A percentile compares a stretch with the other conserved stretches of the same genome.
Conservation (phyloP, 1,140 invertebrate species). For the Choristoneura fumiferana region DNA sequence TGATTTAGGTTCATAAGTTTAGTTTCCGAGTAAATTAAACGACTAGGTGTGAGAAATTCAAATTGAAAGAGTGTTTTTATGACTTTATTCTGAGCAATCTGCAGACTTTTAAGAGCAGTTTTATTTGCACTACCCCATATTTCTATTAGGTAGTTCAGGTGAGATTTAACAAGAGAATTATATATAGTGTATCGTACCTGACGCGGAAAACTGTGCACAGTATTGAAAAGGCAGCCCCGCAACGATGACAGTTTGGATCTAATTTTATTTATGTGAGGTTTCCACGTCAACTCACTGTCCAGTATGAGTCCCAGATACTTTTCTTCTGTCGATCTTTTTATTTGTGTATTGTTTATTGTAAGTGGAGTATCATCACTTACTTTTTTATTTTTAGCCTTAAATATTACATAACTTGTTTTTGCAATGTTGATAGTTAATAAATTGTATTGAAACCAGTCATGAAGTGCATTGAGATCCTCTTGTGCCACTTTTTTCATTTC, state of each 20-base stretch:
- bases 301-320: neutral
- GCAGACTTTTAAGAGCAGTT: constrained; percentile 1
- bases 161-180: too few species aligned
- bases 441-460: neutral
- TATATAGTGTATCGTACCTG: constrained; percentile 1
- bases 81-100: constrained; percentile 12
- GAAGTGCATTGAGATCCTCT: neutral
- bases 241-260: neutral
- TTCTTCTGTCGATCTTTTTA: neutral
- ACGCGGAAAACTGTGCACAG: neutral
- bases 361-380: neutral
- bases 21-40: neutral
- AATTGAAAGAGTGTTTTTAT: constrained; percentile 4
- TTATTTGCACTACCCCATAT: constrained; percentile 8
- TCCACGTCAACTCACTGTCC: neutral
- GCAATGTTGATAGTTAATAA: neutral
- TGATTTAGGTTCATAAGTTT: neutral
- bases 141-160: constrained; percentile 15
- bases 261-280: neutral
- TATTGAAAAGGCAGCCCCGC: neutral
- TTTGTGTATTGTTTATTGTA: neutral
- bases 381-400: neutral
- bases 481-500: neutral
- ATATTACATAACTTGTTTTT: neutral
- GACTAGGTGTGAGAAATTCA: neutral